Base-by-base conservation (phyloP, 2,113 vertebrate genomes). In the Hiodon tergisus region DNA sequence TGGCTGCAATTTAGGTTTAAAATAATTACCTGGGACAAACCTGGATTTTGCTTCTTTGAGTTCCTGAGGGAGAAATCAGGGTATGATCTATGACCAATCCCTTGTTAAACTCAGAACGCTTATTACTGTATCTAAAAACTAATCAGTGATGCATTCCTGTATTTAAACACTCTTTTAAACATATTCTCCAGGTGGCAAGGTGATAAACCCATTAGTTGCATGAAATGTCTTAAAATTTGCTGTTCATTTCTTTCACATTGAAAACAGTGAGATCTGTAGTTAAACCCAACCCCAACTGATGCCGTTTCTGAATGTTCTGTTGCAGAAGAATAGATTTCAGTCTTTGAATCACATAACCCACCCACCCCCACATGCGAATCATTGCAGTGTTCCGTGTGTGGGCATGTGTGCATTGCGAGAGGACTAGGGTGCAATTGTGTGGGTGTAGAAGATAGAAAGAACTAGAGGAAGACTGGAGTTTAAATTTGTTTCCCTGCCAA, bases 391-490 rank as follows among this genome's bases (percentile, higher is more conserved):
- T 52, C 53, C 14, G 73, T 59, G 73, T 68, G 73, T 75, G 73
- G 73, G 73, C 53, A 67, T 75, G 55, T 67, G 46, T 59, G 65
- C 65, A 59, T 55, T 67, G 3, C 4, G 31, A 59, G 65, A 68
- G 65, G 54, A 67, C 65, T 67, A 13, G 55, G 65, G 65, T 75
- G 55, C 73, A 47, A 57, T n/a, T n/a, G 73, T 75, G 73, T 75
- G 73, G 73, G 73, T 51, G 73, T n/a, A 48, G 63, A 17, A 65
- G 63, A 75, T 17, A 4, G 65, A 75, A 17, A 68, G 65, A 68
- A 75, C 73, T 67, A 75, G 54, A 75, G 73, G 65, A 75, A 59
- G 55, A 68, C 63, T 68, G 14, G 47, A 2, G 63, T 59, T 67
- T 14, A 17, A 48, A 75, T 63, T 75, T 14, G 63, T 68, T 59